phyloP scores from a whole-genome alignment of 1,140 invertebrate species.

The Solen grandis region DNA sequence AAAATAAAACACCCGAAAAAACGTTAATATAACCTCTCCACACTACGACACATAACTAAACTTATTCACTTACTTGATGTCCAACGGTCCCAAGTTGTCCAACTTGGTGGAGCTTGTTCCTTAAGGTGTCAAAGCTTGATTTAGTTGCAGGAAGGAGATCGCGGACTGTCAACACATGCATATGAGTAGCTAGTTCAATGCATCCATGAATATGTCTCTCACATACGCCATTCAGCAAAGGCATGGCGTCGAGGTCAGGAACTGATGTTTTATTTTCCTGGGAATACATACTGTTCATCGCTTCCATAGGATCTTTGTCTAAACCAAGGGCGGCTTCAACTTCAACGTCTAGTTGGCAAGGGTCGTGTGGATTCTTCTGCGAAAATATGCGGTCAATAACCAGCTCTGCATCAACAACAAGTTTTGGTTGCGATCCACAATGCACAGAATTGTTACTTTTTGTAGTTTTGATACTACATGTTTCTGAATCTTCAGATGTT shows the following conservation, averaged over 20 bases:
- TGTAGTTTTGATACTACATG: conserved; percentile 58
- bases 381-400: conserved; percentile 67
- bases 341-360: conserved; percentile 37
- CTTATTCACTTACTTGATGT: conserved; percentile 66
- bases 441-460: conserved; percentile 32
- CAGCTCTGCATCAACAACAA: conserved; percentile 60
- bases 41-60: too few relatives aligned
- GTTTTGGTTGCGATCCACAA: conserved; percentile 17
- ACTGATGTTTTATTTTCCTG: background rate
- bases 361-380: conserved; percentile 30
- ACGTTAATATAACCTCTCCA: too few relatives aligned
- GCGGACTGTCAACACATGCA: conserved; percentile 53
- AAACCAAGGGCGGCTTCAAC: conserved; percentile 53
- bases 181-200: conserved; percentile 54
- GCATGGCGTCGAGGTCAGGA: conserved; percentile 23
- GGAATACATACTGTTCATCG: conserved; percentile 26
- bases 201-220: conserved; percentile 64
- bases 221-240: conserved; percentile 57
- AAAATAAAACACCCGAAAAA: too few relatives aligned
- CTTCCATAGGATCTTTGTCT: conserved; percentile 52
- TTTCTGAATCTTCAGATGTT: conserved; percentile 64
- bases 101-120: conserved; percentile 58
- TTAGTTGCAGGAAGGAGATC: conserved; percentile 65
- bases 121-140: conserved; percentile 58
- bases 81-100: conserved; percentile 66